Percentiles rank a stretch among this genome's conserved stretches.
Conservation (phyloP, 2,113 vertebrate genomes). For the Alosa alosa region DNA sequence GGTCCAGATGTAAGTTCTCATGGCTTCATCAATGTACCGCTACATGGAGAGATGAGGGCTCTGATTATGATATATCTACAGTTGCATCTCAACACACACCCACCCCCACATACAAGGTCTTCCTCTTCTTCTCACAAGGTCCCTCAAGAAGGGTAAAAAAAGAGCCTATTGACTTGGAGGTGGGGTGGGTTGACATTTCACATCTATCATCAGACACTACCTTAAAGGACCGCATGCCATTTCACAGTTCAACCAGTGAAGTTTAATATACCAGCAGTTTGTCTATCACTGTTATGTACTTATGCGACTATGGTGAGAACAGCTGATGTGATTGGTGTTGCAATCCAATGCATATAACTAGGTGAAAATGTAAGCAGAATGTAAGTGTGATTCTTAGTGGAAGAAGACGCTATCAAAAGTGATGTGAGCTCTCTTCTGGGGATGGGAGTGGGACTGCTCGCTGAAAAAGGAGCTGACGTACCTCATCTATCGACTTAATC, state of each 20-base stretch:
- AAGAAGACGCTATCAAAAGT: not conserved
- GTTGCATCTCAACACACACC: not conserved
- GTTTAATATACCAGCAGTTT: not conserved
- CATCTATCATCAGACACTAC: not conserved
- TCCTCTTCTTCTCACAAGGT: not conserved
- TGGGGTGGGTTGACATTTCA: not conserved
- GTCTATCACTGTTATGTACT: too few species aligned
- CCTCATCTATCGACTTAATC: slow-evolving; percentile 96
- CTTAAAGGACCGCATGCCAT: not conserved
- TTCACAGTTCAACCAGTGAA: not conserved
- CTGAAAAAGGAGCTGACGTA: slow-evolving; percentile 60
- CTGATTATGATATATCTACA: not conserved
- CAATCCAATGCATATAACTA: not conserved
- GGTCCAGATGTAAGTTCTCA: slow-evolving; percentile 92
- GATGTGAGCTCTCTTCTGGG: not conserved
- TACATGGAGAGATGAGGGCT: slow-evolving; percentile 56
- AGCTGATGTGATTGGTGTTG: not conserved
- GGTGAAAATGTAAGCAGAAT: not conserved
- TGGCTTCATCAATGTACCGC: slow-evolving; percentile 92
- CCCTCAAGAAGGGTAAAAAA: not conserved
- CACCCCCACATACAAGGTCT: not conserved
- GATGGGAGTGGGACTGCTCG: not conserved
- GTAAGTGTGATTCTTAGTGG: not conserved
- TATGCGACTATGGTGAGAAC: not conserved
- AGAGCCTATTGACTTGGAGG: not conserved